phyloP scores from a whole-genome alignment of 2,888 invertebrate genomes.

The Urechis unicinctus region DNA sequence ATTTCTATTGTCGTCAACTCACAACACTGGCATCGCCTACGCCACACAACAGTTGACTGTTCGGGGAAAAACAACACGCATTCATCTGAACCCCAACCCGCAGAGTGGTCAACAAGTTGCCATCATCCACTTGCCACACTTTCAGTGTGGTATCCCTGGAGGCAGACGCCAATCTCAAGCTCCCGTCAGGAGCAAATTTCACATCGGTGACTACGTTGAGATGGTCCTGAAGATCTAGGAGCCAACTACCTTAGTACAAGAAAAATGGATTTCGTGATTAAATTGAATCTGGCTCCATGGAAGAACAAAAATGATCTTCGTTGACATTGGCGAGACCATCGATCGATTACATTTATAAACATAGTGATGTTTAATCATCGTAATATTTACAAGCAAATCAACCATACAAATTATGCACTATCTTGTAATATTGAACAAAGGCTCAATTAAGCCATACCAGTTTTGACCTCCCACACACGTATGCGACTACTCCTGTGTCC shows the following conservation, averaged over 20 bases:
- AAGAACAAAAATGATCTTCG: no score
- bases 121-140: slow-evolving; percentile 56
- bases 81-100: slow-evolving; percentile 45
- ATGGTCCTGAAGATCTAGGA: slow-evolving; percentile 54
- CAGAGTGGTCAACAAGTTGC: slow-evolving; percentile 55
- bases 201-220: slow-evolving; percentile 50
- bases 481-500: slow-evolving; percentile 54
- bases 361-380: no score
- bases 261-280: no score
- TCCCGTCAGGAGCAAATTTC: slow-evolving; percentile 52
- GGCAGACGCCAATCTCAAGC: slow-evolving; percentile 52
- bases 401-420: no score
- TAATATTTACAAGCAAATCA: no score
- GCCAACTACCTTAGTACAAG: no score
- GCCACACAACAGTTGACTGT: slow-evolving; percentile 41
- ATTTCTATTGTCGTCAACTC: no score
- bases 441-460: no score
- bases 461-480: slow-evolving; percentile 51
- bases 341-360: no score
- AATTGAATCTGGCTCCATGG: no score
- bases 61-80: slow-evolving; percentile 53
- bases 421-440: no score
- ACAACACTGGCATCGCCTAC: slow-evolving; percentile 39
- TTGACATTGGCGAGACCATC: no score
- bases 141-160: slow-evolving; percentile 54